A percentile compares a stretch with the other conserved stretches of the same genome.
Evolutionary conservation across 2,113 vertebrate genomes (phyloP).

Genomic region (Oxyura jamaicensis): DNA sequence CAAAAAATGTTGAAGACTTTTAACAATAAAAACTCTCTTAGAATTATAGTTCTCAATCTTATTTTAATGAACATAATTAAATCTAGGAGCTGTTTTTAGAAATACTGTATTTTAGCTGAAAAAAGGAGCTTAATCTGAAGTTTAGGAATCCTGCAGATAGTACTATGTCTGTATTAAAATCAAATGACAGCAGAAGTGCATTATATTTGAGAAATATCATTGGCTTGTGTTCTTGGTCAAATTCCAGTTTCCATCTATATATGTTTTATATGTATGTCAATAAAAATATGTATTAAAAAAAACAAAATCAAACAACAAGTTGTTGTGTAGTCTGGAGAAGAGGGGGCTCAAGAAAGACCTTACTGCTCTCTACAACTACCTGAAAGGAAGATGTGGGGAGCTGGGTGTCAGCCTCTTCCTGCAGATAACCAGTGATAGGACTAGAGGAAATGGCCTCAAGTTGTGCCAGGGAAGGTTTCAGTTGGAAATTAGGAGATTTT

Average conservation of each 20-base stretch:
- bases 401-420: too few relatives aligned
- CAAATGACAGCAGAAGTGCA: neutral
- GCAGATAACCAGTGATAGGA: too few relatives aligned
- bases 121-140: neutral
- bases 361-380: too few relatives aligned
- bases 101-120: neutral
- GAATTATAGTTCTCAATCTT: slow-evolving; percentile 20
- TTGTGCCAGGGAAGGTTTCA: too few relatives aligned
- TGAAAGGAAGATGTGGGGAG: too few relatives aligned
- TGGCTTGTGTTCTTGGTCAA: neutral
- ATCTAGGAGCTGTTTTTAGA: slow-evolving; percentile 24
- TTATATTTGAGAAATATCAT: neutral
- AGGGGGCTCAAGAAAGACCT: too few relatives aligned
- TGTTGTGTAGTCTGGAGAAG: too few relatives aligned
- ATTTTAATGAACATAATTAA: slow-evolving; percentile 48
- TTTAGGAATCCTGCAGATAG: neutral
- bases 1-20: slow-evolving; percentile 34
- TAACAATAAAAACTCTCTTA: slow-evolving; percentile 14
- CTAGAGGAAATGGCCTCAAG: too few relatives aligned
- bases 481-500: too few relatives aligned
- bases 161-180: neutral
- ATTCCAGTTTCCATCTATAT: neutral
- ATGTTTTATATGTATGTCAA: neutral
- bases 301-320: too few relatives aligned
- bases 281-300: neutral